Evolutionary conservation across 2,113 vertebrate species (phyloP).

Genomic region (Tachycineta bicolor): DNA sequence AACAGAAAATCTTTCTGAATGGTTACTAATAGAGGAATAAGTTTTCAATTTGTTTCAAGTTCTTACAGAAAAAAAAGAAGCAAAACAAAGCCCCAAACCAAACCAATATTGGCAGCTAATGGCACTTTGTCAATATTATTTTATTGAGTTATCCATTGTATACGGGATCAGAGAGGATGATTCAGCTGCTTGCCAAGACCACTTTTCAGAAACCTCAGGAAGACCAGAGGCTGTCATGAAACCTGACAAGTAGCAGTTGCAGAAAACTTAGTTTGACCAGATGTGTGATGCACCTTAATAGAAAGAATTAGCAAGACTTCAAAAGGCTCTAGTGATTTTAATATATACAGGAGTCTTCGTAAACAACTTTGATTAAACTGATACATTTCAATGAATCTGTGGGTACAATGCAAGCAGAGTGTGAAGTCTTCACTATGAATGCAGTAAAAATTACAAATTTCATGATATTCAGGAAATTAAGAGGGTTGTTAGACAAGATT

Average conservation of each 20-base stretch:
- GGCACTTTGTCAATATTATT: neutral
- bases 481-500: neutral
- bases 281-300: neutral
- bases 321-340: neutral
- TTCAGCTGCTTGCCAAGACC: neutral
- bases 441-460: neutral
- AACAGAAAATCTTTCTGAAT: neutral
- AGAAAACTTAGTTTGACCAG: neutral
- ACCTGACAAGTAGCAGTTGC: neutral
- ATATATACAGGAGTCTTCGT: neutral
- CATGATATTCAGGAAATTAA: slow-evolving; percentile 14
- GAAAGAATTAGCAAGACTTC: neutral
- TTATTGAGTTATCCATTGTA: neutral
- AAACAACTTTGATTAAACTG: slow-evolving; percentile 19
- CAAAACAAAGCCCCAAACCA: fast-evolving
- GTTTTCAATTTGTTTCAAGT: neutral
- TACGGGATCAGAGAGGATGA: neutral
- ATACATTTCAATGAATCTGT: neutral
- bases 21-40: neutral
- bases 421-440: neutral
- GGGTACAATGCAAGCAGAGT: neutral
- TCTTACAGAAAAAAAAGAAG: neutral
- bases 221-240: neutral
- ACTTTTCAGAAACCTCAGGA: neutral
- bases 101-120: neutral